phyloP scores from a whole-genome alignment of 1,140 invertebrate species.

The Trichoplusia ni region DNA sequence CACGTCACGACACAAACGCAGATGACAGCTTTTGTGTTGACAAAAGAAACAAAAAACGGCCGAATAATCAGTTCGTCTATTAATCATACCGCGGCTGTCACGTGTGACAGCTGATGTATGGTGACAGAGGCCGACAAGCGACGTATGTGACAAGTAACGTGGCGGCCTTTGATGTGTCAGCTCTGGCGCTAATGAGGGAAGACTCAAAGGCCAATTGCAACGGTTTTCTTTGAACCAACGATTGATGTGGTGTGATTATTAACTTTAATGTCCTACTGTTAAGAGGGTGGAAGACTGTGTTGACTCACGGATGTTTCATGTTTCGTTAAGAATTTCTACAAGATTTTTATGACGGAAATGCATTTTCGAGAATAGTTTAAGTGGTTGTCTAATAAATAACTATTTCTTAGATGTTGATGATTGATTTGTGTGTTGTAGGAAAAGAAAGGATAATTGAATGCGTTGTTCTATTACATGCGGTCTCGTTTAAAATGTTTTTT shows the following conservation, averaged over 20 bases:
- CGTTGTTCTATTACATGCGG: no score
- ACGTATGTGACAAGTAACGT: conserved; percentile 46
- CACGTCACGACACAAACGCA: conserved; percentile 17
- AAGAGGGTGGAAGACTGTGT: conserved; percentile 20
- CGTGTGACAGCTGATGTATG: conserved; percentile 41
- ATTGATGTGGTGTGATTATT: conserved; percentile 36
- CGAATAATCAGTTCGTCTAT: conserved; percentile 60
- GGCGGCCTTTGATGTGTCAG: conserved; percentile 65
- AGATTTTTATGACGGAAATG: conserved; percentile 13
- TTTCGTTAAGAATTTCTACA: background rate
- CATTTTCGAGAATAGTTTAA: background rate
- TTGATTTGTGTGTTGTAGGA: background rate
- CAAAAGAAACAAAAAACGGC: conserved; percentile 43
- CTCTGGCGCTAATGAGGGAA: conserved; percentile 56
- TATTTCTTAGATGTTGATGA: background rate
- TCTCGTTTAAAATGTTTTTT: no score
- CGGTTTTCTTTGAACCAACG: conserved; percentile 34
- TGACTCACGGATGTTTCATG: conserved; percentile 14
- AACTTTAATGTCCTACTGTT: conserved; percentile 30
- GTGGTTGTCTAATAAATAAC: background rate
- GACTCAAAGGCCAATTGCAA: conserved; percentile 39
- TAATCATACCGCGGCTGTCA: conserved; percentile 48
- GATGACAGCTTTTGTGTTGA: conserved; percentile 52
- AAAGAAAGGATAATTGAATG: no score
- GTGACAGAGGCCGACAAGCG: conserved; percentile 38